Percentiles rank a stretch among this genome's conserved stretches.
These are phyloP conservation scores for Chunga burmeisteri DNA, from an alignment of 2,113 vertebrate genomes.

Conservation along the genomic window DNA sequence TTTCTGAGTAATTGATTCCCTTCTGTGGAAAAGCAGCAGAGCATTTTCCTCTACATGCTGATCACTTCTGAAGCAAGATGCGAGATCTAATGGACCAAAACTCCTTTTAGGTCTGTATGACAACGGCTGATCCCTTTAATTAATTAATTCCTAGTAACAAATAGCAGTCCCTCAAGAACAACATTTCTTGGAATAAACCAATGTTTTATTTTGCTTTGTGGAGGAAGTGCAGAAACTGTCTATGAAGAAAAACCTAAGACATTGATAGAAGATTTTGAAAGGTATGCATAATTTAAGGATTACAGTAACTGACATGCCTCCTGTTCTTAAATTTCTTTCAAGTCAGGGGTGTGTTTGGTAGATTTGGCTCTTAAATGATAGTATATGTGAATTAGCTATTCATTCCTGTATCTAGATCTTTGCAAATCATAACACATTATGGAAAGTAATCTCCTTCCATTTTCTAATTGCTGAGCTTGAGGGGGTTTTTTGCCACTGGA, in stretches of 20 bases:
- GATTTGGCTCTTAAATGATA: slow-evolving; percentile 15
- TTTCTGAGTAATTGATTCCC: slow-evolving; percentile 14
- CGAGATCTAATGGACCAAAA: background rate
- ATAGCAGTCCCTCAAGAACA: background rate
- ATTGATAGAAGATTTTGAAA: slow-evolving; percentile 11
- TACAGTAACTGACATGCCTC: slow-evolving; percentile 27
- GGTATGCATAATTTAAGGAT: slow-evolving; percentile 30
- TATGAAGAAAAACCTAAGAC: background rate
- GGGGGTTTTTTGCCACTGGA: background rate
- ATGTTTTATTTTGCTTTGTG: background rate
- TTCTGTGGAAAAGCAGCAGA: slow-evolving; percentile 8
- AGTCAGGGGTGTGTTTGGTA: background rate
- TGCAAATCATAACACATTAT: background rate
- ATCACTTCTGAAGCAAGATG: background rate
- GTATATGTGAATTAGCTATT: background rate
- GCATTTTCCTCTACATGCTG: background rate
- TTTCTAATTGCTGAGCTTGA: slow-evolving; percentile 15
- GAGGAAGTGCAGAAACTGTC: slow-evolving; percentile 14
- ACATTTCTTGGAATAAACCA: background rate
- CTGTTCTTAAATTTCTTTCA: slow-evolving; percentile 50
- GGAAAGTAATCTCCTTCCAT: slow-evolving; percentile 3
- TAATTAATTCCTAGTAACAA: background rate
- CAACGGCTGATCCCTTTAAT: background rate
- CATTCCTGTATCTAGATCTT: slow-evolving; percentile 28
- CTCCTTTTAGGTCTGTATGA: background rate